Percentiles rank a stretch among this genome's conserved stretches.
Evolutionary conservation across 2,888 invertebrate species (phyloP).

Genomic region (Sialis fuliginosa): DNA sequence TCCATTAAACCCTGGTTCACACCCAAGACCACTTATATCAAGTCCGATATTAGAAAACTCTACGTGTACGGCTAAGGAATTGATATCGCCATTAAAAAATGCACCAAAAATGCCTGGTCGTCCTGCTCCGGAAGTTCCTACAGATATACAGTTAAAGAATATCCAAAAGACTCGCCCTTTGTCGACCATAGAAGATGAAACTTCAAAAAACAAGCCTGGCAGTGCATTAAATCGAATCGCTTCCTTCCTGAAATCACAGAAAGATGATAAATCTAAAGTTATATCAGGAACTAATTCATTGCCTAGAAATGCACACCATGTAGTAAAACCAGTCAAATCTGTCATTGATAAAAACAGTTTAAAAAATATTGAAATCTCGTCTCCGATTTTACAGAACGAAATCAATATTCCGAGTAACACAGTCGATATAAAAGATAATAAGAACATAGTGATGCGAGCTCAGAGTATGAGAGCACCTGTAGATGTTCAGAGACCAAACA

Average conservation of each 20-base stretch:
- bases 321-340: slow-evolving; percentile 41
- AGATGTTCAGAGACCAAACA: slow-evolving; percentile 33
- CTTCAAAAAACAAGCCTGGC: slow-evolving; percentile 35
- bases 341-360: slow-evolving; percentile 48
- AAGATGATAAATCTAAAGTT: slow-evolving; percentile 31
- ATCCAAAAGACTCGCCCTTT: slow-evolving; percentile 23
- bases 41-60: slow-evolving; percentile 67
- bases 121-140: slow-evolving; percentile 36
- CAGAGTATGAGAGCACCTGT: slow-evolving; percentile 61
- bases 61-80: slow-evolving; percentile 59
- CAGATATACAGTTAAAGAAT: not conserved
- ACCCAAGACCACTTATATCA: slow-evolving; percentile 58
- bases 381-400: slow-evolving; percentile 57
- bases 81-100: slow-evolving; percentile 42
- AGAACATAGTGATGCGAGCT: slow-evolving; percentile 48
- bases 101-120: slow-evolving; percentile 40
- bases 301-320: slow-evolving; percentile 35
- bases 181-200: slow-evolving; percentile 29
- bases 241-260: slow-evolving; percentile 48
- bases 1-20: slow-evolving; percentile 40
- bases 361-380: slow-evolving; percentile 63
- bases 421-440: slow-evolving; percentile 32
- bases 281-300: slow-evolving; percentile 35
- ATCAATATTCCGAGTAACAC: slow-evolving; percentile 40
- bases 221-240: slow-evolving; percentile 52